phyloP scores from a whole-genome alignment of 2,888 invertebrate genomes.

The Spilarctia lutea region DNA sequence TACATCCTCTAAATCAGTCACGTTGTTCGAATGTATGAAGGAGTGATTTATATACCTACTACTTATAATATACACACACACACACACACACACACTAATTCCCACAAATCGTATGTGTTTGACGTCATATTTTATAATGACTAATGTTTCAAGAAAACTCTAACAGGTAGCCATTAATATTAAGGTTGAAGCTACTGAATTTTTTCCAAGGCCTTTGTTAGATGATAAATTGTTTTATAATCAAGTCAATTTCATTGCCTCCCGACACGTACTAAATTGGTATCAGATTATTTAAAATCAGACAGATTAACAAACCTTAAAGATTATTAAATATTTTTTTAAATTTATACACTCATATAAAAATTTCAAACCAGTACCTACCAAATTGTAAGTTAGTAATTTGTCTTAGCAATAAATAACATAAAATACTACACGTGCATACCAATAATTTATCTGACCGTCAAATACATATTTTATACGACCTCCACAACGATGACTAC shows the following conservation, averaged over 20 bases:
- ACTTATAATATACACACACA: background rate
- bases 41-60: background rate
- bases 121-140: background rate
- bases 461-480: slow-evolving; percentile 40
- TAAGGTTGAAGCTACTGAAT: background rate
- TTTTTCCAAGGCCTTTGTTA: slow-evolving; percentile 13
- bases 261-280: slow-evolving; percentile 15
- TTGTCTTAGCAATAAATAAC: background rate
- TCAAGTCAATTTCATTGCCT: slow-evolving; percentile 10
- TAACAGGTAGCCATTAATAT: slow-evolving; percentile 8
- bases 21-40: background rate
- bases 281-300: background rate
- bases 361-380: background rate
- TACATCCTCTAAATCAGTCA: background rate
- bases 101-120: background rate
- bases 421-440: slow-evolving; percentile 6
- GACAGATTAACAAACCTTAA: background rate
- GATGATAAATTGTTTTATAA: slow-evolving; percentile 17
- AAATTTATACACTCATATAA: no score
- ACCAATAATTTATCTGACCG: slow-evolving; percentile 39
- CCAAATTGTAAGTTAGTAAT: background rate
- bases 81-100: background rate
- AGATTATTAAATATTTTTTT: no score
- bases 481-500: slow-evolving; percentile 27
- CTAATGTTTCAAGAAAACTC: background rate